phyloP scores from a whole-genome alignment of 1,140 invertebrate genomes.

The Drosophila aff. region DNA sequence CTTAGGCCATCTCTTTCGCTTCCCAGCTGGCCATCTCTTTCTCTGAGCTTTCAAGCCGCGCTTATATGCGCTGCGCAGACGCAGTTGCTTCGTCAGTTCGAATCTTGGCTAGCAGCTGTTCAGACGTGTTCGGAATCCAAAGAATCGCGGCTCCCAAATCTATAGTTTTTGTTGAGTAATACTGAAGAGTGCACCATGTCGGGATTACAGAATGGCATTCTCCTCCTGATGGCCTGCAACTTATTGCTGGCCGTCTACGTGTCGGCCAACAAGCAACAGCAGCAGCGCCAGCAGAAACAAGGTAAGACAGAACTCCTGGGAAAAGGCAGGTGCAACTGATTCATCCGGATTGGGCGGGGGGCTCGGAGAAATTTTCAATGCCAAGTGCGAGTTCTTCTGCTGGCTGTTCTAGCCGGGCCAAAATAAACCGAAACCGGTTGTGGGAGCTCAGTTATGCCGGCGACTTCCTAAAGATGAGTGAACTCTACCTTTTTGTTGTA shows the following conservation, averaged over 20 bases:
- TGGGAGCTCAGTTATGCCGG: slow-evolving; percentile 18
- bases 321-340: slow-evolving; percentile 15
- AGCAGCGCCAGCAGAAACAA: slow-evolving; percentile 64
- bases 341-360: slow-evolving; percentile 24
- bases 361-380: slow-evolving; percentile 54
- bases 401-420: slow-evolving; percentile 56
- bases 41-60: slow-evolving; percentile 31
- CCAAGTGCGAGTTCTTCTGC: slow-evolving; percentile 15
- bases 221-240: slow-evolving; percentile 59
- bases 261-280: slow-evolving; percentile 59
- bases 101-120: slow-evolving; percentile 56
- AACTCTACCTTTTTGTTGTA: slow-evolving; percentile 22
- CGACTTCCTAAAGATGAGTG: slow-evolving; percentile 25
- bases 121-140: slow-evolving; percentile 38
- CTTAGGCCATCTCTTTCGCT: slow-evolving; percentile 16
- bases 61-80: slow-evolving; percentile 70
- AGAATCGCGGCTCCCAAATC: slow-evolving; percentile 4
- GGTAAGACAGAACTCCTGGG: slow-evolving; percentile 43
- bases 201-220: slow-evolving; percentile 43
- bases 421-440: slow-evolving; percentile 71
- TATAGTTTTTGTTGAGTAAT: slow-evolving; percentile 33
- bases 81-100: slow-evolving; percentile 62
- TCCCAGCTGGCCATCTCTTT: slow-evolving; percentile 9
- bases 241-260: slow-evolving; percentile 41
- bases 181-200: slow-evolving; percentile 57